phyloP scores from a whole-genome alignment of 2,888 invertebrate genomes.

The Pyrrhosoma nymphula region DNA sequence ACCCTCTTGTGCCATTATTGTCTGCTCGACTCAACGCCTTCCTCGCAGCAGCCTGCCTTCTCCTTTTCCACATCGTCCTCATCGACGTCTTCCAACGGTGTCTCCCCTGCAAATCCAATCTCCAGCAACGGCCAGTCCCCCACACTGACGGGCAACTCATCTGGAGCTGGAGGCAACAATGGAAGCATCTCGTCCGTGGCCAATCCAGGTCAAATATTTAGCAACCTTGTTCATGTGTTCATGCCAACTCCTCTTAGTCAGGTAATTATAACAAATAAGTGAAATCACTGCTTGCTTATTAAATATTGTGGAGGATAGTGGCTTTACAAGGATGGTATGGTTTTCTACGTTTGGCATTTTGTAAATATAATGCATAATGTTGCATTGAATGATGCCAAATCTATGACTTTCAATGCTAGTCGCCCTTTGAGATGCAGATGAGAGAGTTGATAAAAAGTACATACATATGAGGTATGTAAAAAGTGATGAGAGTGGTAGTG shows the following conservation, averaged over 20 bases:
- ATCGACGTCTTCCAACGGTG: conserved; percentile 46
- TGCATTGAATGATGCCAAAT: too few relatives aligned
- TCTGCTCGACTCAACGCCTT: conserved; percentile 81
- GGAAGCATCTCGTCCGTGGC: conserved; percentile 78
- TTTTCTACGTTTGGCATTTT: too few relatives aligned
- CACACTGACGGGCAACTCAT: neutral
- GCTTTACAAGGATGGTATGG: too few relatives aligned
- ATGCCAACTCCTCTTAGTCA: conserved; percentile 82
- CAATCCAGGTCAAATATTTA: conserved; percentile 87
- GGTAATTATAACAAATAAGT: conserved; percentile 73
- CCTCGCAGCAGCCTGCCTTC: conserved; percentile 81
- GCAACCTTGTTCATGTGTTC: conserved; percentile 90
- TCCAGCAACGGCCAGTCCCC: neutral
- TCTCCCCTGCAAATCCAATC: conserved; percentile 78
- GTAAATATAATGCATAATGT: too few relatives aligned
- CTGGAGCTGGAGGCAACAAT: conserved; percentile 76
- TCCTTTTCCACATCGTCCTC: conserved; percentile 76
- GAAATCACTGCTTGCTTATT: neutral
- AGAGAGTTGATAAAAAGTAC: too few relatives aligned
- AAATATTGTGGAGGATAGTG: neutral
- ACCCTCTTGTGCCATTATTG: conserved; percentile 90
- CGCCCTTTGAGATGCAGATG: too few relatives aligned
- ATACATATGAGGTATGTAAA: too few relatives aligned
- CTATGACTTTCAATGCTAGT: too few relatives aligned
- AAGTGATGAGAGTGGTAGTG: too few relatives aligned